Evolutionary conservation across 2,888 invertebrate species (phyloP).

Genomic region (Anagyrus pseudococci): DNA sequence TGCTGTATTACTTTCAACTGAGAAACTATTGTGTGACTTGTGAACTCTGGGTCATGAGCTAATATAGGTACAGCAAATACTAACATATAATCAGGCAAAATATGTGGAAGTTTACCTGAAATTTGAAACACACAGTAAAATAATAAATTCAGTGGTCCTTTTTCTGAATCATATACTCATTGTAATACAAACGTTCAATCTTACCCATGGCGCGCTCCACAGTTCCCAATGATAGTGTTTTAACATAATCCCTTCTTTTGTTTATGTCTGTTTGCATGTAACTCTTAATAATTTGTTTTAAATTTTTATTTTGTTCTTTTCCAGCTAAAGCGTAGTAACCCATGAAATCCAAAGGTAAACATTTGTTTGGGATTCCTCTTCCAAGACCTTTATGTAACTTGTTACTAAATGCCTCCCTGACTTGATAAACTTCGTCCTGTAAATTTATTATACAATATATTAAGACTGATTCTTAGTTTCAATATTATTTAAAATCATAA

Average conservation of each 20-base stretch:
- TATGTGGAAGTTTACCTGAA: conserved; percentile 78
- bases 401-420: conserved; percentile 85
- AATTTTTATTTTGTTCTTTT: conserved; percentile 83
- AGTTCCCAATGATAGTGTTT: conserved; percentile 78
- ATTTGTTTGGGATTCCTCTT: conserved; percentile 85
- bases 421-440: conserved; percentile 82
- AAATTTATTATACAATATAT: conserved; percentile 21
- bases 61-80: conserved; percentile 96
- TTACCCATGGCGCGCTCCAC: conserved; percentile 59
- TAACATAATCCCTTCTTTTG: conserved; percentile 89
- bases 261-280: conserved; percentile 88
- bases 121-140: conserved; percentile 22
- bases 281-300: conserved; percentile 73
- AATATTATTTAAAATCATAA: neutral
- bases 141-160: neutral
- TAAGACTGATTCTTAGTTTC: no score
- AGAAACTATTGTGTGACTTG: conserved; percentile 75
- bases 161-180: conserved; percentile 8
- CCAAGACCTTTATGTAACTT: conserved; percentile 91
- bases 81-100: conserved; percentile 96
- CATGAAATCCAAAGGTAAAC: conserved; percentile 96
- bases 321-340: conserved; percentile 92
- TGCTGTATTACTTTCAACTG: conserved; percentile 83
- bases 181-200: conserved; percentile 31
- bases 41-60: conserved; percentile 90